A percentile compares a stretch with the other conserved stretches of the same genome.
Conservation (phyloP, 2,797 vertebrate genomes). For the Myripristis murdjan region DNA sequence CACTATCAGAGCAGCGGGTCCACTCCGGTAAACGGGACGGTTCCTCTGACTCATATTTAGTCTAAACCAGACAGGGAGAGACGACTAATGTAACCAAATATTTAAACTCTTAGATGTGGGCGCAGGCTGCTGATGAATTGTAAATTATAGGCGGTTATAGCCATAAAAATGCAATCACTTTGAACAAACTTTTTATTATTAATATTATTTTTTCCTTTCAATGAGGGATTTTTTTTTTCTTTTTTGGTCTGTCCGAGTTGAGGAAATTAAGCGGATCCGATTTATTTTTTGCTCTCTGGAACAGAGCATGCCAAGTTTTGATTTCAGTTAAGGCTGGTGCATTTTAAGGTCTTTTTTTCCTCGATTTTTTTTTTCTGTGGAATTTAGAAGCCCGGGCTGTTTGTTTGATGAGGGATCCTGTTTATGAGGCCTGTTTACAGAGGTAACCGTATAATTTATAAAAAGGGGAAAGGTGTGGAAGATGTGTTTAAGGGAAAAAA, state of each 20-base stretch:
- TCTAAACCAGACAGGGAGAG: slow-evolving; percentile 20
- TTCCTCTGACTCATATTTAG: slow-evolving; percentile 92
- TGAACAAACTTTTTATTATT: slow-evolving; percentile 66
- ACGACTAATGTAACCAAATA: slow-evolving; percentile 79
- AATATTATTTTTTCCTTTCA: slow-evolving; percentile 49
- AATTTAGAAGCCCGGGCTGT: slow-evolving; percentile 60
- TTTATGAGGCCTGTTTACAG: slow-evolving; percentile 54
- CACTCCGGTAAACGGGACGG: slow-evolving; percentile 93
- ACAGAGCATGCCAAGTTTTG: slow-evolving; percentile 84
- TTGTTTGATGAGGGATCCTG: slow-evolving; percentile 45
- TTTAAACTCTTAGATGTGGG: slow-evolving; percentile 73
- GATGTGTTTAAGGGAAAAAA: slow-evolving; percentile 75
- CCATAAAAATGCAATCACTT: slow-evolving; percentile 77
- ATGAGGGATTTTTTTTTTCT: slow-evolving; percentile 57
- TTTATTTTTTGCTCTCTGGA: slow-evolving; percentile 66
- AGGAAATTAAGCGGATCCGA: slow-evolving; percentile 48
- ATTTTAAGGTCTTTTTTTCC: slow-evolving; percentile 53
- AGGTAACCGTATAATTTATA: slow-evolving; percentile 34
- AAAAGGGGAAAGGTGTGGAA: slow-evolving; percentile 57
- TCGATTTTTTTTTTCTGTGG: slow-evolving; percentile 57
- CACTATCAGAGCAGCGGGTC: slow-evolving; percentile 93
- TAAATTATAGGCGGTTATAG: slow-evolving; percentile 84
- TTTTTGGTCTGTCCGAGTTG: slow-evolving; percentile 62
- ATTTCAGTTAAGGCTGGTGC: slow-evolving; percentile 67
- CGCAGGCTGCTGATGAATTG: slow-evolving; percentile 81